Percentiles rank a stretch among this genome's conserved stretches.
These are phyloP conservation scores for Octonoba sinensis DNA, from an alignment of 2,888 invertebrate species.

Conservation along the genomic window DNA sequence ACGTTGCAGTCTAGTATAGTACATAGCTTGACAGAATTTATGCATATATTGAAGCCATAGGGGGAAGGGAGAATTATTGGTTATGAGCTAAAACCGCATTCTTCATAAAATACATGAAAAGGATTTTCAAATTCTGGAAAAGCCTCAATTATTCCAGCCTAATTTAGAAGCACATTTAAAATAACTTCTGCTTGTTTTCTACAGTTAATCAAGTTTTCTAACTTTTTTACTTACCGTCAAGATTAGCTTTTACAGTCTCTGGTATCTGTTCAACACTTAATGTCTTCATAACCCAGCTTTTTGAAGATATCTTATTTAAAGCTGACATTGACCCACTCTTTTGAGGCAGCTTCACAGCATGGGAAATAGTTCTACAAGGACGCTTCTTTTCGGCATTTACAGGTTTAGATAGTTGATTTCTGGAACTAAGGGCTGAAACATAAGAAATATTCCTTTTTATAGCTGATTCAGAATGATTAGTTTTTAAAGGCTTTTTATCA, in stretches of 20 bases:
- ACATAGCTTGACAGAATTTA: too few relatives aligned
- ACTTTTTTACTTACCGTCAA: slow-evolving; percentile 37
- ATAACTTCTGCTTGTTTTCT: too few relatives aligned
- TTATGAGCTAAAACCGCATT: too few relatives aligned
- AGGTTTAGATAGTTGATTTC: slow-evolving; percentile 30
- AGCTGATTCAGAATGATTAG: slow-evolving; percentile 39
- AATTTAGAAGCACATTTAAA: too few relatives aligned
- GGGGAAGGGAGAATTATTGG: too few relatives aligned
- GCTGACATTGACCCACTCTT: slow-evolving; percentile 68
- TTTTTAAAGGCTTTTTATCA: slow-evolving; percentile 18
- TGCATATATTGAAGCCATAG: too few relatives aligned
- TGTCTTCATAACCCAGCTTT: slow-evolving; percentile 73
- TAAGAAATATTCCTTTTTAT: slow-evolving; percentile 55
- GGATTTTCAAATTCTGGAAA: too few relatives aligned
- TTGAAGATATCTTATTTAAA: slow-evolving; percentile 67
- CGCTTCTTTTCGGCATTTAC: slow-evolving; percentile 12
- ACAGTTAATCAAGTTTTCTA: not conserved
- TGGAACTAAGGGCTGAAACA: slow-evolving; percentile 44
- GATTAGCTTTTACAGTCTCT: slow-evolving; percentile 34
- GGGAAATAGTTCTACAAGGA: not conserved
- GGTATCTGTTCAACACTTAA: slow-evolving; percentile 53
- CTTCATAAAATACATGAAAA: too few relatives aligned
- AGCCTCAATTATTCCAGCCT: too few relatives aligned
- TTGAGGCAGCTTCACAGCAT: slow-evolving; percentile 26
- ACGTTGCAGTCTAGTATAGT: too few relatives aligned